These are phyloP conservation scores for Drosophila anceps DNA, from an alignment of 2,888 invertebrate genomes.

Conservation along the genomic window DNA sequence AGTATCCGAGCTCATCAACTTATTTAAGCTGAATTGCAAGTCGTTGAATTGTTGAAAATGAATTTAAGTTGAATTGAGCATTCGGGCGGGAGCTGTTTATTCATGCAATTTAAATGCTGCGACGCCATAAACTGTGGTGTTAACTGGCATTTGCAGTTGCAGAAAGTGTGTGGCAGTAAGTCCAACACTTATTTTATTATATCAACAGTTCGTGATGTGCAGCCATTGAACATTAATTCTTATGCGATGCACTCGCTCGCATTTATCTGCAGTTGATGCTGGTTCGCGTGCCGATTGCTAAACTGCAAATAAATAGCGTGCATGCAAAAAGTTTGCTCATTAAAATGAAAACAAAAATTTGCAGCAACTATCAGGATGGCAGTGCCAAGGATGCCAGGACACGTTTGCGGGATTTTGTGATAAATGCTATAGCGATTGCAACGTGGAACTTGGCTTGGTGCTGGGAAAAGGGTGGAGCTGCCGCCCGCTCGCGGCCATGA, in stretches of 20 bases:
- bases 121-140: not conserved
- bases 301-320: slow-evolving; percentile 68
- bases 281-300: slow-evolving; percentile 51
- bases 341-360: slow-evolving; percentile 61
- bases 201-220: slow-evolving; percentile 13
- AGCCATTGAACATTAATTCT: slow-evolving; percentile 50
- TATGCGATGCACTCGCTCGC: slow-evolving; percentile 15
- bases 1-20: not conserved
- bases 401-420: slow-evolving; percentile 33
- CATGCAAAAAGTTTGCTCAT: slow-evolving; percentile 71
- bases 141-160: slow-evolving; percentile 9
- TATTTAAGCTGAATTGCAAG: not conserved
- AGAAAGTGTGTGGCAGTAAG: slow-evolving; percentile 2
- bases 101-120: not conserved
- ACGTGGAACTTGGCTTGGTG: not conserved
- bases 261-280: slow-evolving; percentile 45
- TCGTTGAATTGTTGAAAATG: not conserved
- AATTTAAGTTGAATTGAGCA: not conserved
- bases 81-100: not conserved
- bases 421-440: slow-evolving; percentile 28
- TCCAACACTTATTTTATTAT: slow-evolving; percentile 34
- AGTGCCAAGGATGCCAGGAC: slow-evolving; percentile 32
- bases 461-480: not conserved
- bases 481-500: slow-evolving; percentile 54
- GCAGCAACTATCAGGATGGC: slow-evolving; percentile 3